Evolutionary conservation across 2,888 invertebrate genomes (phyloP).

Genomic region (Standfussiana lucernea): DNA sequence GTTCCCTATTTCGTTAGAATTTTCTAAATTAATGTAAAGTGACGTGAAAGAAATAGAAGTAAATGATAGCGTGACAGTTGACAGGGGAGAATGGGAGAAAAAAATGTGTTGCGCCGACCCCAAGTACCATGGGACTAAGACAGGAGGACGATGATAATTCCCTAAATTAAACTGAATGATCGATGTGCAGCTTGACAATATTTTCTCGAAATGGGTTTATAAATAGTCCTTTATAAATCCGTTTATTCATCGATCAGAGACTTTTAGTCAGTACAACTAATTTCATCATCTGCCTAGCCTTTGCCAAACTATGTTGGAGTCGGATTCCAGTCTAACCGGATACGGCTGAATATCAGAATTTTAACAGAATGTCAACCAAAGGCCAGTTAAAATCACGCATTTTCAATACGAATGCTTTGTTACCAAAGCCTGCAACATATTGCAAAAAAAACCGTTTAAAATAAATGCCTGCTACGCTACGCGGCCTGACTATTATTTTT

Average conservation of each 20-base stretch:
- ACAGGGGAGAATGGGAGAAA: neutral
- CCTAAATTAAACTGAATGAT: neutral
- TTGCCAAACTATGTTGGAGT: too few relatives aligned
- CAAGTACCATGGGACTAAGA: neutral
- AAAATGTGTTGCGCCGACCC: neutral
- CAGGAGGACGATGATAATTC: neutral
- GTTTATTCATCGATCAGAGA: constrained; percentile 2
- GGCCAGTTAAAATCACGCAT: neutral
- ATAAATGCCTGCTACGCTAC: constrained; percentile 24
- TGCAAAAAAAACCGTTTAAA: constrained; percentile 31
- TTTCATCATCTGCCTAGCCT: too few relatives aligned
- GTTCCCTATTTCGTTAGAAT: neutral
- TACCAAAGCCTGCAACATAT: neutral
- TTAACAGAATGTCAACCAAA: constrained; percentile 8
- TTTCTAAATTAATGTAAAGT: neutral
- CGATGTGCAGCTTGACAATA: neutral
- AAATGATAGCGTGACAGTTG: neutral
- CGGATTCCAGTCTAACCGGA: too few relatives aligned
- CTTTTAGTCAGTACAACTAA: neutral
- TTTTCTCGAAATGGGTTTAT: neutral
- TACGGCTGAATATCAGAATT: too few relatives aligned
- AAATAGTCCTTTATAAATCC: neutral
- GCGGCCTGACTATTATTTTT: constrained; percentile 37
- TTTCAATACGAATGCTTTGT: neutral
- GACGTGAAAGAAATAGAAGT: neutral